phyloP scores from a whole-genome alignment of 1,140 invertebrate genomes.

The Gonioctena quinquepunctata region DNA sequence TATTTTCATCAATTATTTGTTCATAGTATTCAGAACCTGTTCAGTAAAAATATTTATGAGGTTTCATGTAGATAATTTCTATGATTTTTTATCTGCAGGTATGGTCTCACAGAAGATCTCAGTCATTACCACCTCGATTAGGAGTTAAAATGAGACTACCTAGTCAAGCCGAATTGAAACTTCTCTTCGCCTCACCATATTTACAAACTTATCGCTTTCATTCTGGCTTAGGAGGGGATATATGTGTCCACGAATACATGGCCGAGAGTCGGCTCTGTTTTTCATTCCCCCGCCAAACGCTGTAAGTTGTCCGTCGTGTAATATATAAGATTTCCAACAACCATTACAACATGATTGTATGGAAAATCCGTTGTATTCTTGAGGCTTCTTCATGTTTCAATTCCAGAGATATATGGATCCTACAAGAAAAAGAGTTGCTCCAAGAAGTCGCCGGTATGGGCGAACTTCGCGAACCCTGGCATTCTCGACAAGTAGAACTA shows the following conservation, averaged over 20 bases:
- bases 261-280: constrained; percentile 87
- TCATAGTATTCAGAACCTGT: too few species aligned
- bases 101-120: constrained; percentile 77
- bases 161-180: constrained; percentile 69
- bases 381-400: too few species aligned
- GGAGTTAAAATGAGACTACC: constrained; percentile 82
- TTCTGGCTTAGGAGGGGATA: constrained; percentile 86
- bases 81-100: constrained; percentile 54
- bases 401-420: constrained; percentile 83
- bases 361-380: neutral
- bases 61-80: too few species aligned
- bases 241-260: constrained; percentile 92
- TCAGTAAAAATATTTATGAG: too few species aligned
- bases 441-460: constrained; percentile 89
- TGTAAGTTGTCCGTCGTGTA: constrained; percentile 67
- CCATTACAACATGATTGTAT: neutral
- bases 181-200: constrained; percentile 76
- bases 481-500: constrained; percentile 77
- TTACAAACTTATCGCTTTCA: constrained; percentile 89
- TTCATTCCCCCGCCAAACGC: constrained; percentile 81
- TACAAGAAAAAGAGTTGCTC: constrained; percentile 87
- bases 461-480: constrained; percentile 82
- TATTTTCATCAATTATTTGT: too few species aligned
- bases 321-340: neutral
- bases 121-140: constrained; percentile 81